Base-by-base conservation (phyloP, 2,888 invertebrate genomes). In the Cosmorhoe ocellata region DNA sequence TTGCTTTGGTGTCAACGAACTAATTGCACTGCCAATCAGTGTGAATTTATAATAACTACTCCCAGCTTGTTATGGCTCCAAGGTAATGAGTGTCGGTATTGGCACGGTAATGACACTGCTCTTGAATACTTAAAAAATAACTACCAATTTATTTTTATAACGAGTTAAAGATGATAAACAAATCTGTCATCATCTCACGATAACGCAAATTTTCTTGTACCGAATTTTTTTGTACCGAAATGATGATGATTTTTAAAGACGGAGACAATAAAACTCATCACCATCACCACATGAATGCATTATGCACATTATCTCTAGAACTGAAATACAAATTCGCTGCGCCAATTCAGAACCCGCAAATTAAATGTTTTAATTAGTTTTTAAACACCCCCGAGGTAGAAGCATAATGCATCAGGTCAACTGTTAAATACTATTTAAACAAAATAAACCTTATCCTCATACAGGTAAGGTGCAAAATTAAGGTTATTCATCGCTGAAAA, bases 311-410 rank as follows among this genome's bases (percentile, higher is more conserved):
- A 28, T 18, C 18, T 42, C 32, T 39, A 45, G 47, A 50, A 32
- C 37, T 27, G 44, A 53, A 56, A 43, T 55, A 24, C 45, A 46
- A 56, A 46, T 48, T 30, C 41, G 30, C 39, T 42, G 28, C 46
- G 51, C 49, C 49, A 56, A 56, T 56, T 52, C 51, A 39, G 42
- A 30, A 54, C 30, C 59, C 59, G 46, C 61, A 59, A 58, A 61
- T 59, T 59, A 61, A 61, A 59, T 49, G 58, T 58, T 58, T 59
- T 58, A 61, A 61, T 61, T 61, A 59, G 58, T 58, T 56, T 57
- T 54, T 46, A 56, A 62, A 50, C 61, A 61, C 51, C 48, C 53
- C 26, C 40, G 32, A 33, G 37, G 44, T 43, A 48, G 42, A 44
- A 52, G 47, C 43, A 44, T 34, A 56, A 31, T 47, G 31, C 33